Evolutionary conservation across 2,797 vertebrate genomes (phyloP), one percentile per base, ranked within the genome.

Genomic region (Botia kubotai): DNA sequence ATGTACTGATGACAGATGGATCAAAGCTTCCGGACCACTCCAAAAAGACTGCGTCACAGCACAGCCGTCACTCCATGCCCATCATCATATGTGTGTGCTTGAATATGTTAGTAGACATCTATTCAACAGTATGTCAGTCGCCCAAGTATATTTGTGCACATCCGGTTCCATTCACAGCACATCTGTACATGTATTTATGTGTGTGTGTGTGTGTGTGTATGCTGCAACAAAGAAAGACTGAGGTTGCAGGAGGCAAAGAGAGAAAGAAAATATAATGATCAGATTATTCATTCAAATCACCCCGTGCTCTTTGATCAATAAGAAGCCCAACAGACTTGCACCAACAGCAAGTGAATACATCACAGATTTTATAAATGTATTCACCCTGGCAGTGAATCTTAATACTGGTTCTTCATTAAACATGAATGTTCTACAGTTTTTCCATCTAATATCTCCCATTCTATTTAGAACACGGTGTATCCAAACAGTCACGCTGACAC

Each of bases 1-100:
- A 76, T 57, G 13, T 33, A 48, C 60, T 63, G 67, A 77, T 74
- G 60, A 72, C 72, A 63, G 81, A 73, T 67, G 46, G 80, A 86
- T 87, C 70, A 86, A 85, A 86, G 83, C 36, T 76, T 36, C 73
- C 19, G 14, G 66, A 77, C 57, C 75, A 69, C 82, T 86, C 74
- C 65, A 73, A 72, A 71, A 77, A 75, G 23, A 68, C 53, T 14
- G 55, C 70, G 57, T 66, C 63, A 66, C 14, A 43, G 33, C 36
- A 66, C 33, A 19, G 63, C 46, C 17, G 33, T 65, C 68, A 63
- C 60, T 16, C 33, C 16, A 19, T 10, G 55, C 29, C 52, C 65
- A 66, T 60, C 50, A 73, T 80, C 14, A 10, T 19, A 57, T n/a
- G 33, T 66, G 50, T 26, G 2, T 50, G 17, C n/a, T 50, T 50